These are phyloP conservation scores for Apamea crenata DNA, from an alignment of 2,888 invertebrate genomes.

Conservation along the genomic window DNA sequence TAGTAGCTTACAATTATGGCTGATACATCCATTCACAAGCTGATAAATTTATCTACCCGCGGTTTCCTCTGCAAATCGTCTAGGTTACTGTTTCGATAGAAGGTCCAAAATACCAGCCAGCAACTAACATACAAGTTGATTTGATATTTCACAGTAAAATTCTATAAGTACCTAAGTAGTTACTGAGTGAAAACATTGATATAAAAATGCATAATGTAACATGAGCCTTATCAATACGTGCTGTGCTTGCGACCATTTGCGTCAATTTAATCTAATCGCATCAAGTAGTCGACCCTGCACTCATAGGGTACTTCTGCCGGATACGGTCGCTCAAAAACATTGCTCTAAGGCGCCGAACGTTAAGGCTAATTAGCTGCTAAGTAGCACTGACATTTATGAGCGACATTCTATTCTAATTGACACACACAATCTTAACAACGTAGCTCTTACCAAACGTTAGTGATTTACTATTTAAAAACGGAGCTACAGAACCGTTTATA, in stretches of 20 bases:
- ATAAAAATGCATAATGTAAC: background rate
- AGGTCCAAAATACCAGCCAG: background rate
- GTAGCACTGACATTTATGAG: conserved; percentile 35
- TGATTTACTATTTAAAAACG: conserved; percentile 30
- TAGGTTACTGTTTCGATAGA: background rate
- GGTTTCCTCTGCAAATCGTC: background rate
- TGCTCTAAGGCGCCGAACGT: conserved; percentile 38
- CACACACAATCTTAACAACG: conserved; percentile 24
- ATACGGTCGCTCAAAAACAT: conserved; percentile 51
- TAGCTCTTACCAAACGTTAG: conserved; percentile 16
- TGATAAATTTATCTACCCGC: background rate
- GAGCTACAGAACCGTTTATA: background rate
- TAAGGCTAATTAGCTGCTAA: conserved; percentile 42
- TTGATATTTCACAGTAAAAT: background rate
- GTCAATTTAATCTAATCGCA: conserved; percentile 29
- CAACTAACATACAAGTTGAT: background rate
- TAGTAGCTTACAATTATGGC: background rate
- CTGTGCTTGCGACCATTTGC: conserved; percentile 6
- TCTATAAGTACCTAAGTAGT: no score
- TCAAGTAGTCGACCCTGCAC: conserved; percentile 61
- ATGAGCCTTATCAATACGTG: background rate
- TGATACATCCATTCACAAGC: background rate
- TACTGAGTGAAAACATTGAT: background rate
- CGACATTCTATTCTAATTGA: conserved; percentile 50
- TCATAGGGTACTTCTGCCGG: conserved; percentile 52